Percentiles rank a stretch among this genome's conserved stretches.
These are phyloP conservation scores for Hydrolagus colliei DNA, from an alignment of 2,797 vertebrate species.

Conservation along the genomic window DNA sequence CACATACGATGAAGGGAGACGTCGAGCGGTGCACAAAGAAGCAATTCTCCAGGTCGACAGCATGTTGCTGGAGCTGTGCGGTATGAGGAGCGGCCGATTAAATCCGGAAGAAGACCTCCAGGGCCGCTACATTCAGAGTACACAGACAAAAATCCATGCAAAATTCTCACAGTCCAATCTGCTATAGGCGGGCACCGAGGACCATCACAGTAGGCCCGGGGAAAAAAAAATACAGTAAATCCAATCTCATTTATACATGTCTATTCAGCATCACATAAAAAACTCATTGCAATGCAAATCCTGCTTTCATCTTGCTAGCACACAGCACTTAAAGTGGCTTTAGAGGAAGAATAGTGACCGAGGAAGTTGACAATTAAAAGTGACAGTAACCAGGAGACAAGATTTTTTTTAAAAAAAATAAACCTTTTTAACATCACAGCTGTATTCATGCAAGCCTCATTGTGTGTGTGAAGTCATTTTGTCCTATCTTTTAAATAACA, in stretches of 20 bases:
- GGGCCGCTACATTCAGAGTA: slow-evolving; percentile 20
- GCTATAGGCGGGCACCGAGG: slow-evolving; percentile 23
- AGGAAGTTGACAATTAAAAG: slow-evolving; percentile 32
- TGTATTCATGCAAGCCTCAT: slow-evolving; percentile 10
- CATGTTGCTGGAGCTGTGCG: slow-evolving; percentile 24
- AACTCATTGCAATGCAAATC: slow-evolving; percentile 33
- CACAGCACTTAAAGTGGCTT: slow-evolving; percentile 31
- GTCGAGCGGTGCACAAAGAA: slow-evolving; percentile 29
- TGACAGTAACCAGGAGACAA: slow-evolving; percentile 31
- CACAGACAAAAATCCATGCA: slow-evolving; percentile 31
- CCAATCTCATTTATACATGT: slow-evolving; percentile 32
- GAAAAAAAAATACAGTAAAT: slow-evolving; percentile 31
- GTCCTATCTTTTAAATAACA: slow-evolving; percentile 35
- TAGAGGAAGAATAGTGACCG: slow-evolving; percentile 23
- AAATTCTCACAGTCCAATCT: slow-evolving; percentile 30
- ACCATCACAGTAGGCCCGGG: slow-evolving; percentile 29
- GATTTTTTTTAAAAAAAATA: slow-evolving; percentile 22
- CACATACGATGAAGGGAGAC: slow-evolving; percentile 30
- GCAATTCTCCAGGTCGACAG: slow-evolving; percentile 32
- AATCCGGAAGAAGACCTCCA: slow-evolving; percentile 32
- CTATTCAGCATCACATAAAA: slow-evolving; percentile 32
- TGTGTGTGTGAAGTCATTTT: slow-evolving; percentile 30
- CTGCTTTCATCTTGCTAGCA: slow-evolving; percentile 29
- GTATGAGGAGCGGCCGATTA: slow-evolving; percentile 28
- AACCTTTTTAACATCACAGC: slow-evolving; percentile 32